Base-by-base conservation (phyloP, 2,113 vertebrate genomes). In the Verasper variegatus region DNA sequence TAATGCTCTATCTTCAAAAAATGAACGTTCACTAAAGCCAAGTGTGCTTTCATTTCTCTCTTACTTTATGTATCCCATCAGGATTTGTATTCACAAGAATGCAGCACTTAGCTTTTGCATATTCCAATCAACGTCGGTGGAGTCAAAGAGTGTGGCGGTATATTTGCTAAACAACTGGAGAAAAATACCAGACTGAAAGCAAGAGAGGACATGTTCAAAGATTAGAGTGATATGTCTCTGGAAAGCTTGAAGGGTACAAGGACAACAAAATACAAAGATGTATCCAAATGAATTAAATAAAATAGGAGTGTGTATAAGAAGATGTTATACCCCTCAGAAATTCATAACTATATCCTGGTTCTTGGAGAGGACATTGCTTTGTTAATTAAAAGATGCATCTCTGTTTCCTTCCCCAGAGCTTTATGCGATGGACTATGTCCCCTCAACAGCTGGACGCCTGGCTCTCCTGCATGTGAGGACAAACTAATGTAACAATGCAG, bases 311-410 rank as follows among this genome's bases (percentile, higher is more conserved):
- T 2, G 0, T 54, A 35, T 58, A 9, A 26, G 8, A 9, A 21
- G 5, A 0, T 2, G 49, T 24, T 47, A 63, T 51, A 62, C 3
- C 5, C 8, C 26, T 57, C 26, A 35, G 18, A 52, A 52, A 1
- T n/a, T 8, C 51, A 52, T 52, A n/a, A 8, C 51, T 15, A 56
- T 24, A 24, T 24, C 24, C 9, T 42, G 40, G 10, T 56, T 23
- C n/a, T 51, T n/a, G 24, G 18, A 51, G 21, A 73, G 11, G 20
- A 68, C 21, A 35, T 9, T 60, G 55, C 49, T 54, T 0, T 26
- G 68, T 37, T 70, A 37, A 79, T 84, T 78, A 74, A 85, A 82
- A 63, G 35, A 10, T 37, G 35, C 9, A 37, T 45, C 42, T 59
- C 20, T 57, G 3, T 26, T 65, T 59, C 15, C 31, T 12, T n/a